Evolutionary conservation across 2,888 invertebrate genomes (phyloP), one percentile per base, ranked within the genome.

Genomic region (Drosophila robusta): DNA sequence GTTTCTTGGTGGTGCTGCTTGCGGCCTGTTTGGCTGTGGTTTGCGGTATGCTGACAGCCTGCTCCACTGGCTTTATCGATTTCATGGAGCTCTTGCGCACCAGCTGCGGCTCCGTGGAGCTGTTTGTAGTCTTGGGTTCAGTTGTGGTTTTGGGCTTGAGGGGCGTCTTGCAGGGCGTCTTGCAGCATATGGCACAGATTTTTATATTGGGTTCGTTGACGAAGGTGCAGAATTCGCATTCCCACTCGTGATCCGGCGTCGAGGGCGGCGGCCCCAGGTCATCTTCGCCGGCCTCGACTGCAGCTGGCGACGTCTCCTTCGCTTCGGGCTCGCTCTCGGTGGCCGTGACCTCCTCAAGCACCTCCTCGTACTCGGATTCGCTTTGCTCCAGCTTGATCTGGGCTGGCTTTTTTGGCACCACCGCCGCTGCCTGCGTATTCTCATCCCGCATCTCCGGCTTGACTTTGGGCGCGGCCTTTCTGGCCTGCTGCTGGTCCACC

Each of bases 181-280:
- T 97, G 89, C 97, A 98, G 90, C 98, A 98, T 52, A 98, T 95
- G 12, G 94, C 94, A 90, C 98, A 98, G 39, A 98, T 96, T 80
- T 95, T 95, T 0, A 95, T 94, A 18, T 95, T 96, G 0, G 96
- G 93, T 68, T 96, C 95, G 90, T 98, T 98, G 3, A 97, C 95
- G 90, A 95, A 97, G 0, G 98, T 98, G 90, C 98, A 98, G 89
- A 97, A 97, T 88, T 97, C 96, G 91, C 98, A 98, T 74, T 96
- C 95, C 98, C 98, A 98, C 58, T 94, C 93, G 12, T 94, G 93
- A 39, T 91, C 92, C 0, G 95, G 94, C 12, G 94, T 93, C 1
- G 93, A 93, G 0, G 94, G 93, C 12, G 93, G 93, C 55, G 92
- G 93, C 2, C 92, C 92, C 9, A 91, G 50, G 0, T 76, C 79